Evolutionary conservation across 2,113 vertebrate species (phyloP).

Genomic region (Cyprinodon variegatus): DNA sequence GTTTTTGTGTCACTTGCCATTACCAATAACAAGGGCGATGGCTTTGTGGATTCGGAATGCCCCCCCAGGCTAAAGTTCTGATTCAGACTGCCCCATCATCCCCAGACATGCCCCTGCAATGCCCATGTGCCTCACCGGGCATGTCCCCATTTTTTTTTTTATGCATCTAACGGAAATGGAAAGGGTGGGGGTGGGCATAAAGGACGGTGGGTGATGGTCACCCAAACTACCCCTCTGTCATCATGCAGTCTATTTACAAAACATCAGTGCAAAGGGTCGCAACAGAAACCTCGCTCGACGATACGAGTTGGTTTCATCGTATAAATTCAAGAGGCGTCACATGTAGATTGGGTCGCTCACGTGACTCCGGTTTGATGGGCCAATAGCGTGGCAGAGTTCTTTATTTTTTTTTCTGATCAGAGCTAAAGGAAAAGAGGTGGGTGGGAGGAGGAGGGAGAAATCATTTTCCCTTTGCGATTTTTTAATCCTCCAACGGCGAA

Average conservation of each 20-base stretch:
- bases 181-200: not conserved
- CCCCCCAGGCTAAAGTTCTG: conserved; percentile 55
- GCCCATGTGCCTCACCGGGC: conserved; percentile 71
- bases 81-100: conserved; percentile 58
- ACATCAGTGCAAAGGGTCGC: conserved; percentile 28
- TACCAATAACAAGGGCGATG: conserved; percentile 14
- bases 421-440: conserved; percentile 64
- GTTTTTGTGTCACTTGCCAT: conserved; percentile 12
- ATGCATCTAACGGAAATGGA: conserved; percentile 4
- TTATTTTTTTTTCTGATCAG: conserved; percentile 70
- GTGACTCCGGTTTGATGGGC: conserved; percentile 70
- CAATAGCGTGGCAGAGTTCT: conserved; percentile 83
- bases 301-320: conserved; percentile 67
- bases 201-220: conserved; percentile 58
- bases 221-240: conserved; percentile 65
- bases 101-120: conserved; percentile 63
- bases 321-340: conserved; percentile 77
- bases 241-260: conserved; percentile 71
- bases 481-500: conserved; percentile 83
- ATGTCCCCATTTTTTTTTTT: conserved; percentile 49
- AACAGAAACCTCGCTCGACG: conserved; percentile 58
- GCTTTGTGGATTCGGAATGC: conserved; percentile 21
- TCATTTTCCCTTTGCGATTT: conserved; percentile 81
- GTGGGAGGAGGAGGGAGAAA: conserved; percentile 64
- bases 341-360: conserved; percentile 79